A percentile compares a stretch with the other conserved stretches of the same genome.
Evolutionary conservation across 2,888 invertebrate genomes (phyloP).

Genomic region (Herminia tarsipennalis): DNA sequence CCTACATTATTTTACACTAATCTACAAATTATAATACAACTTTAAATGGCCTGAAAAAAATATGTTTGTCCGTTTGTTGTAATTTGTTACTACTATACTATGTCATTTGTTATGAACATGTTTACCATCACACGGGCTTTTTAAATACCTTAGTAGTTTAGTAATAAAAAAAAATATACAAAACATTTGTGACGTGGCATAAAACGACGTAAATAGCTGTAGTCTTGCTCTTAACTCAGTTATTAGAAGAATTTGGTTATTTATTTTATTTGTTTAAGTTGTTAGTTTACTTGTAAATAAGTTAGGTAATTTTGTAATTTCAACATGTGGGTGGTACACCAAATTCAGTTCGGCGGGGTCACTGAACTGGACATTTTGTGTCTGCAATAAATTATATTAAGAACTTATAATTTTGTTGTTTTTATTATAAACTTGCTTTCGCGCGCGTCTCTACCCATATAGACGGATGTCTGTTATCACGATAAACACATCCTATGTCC

Average conservation of each 20-base stretch:
- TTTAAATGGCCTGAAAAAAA: too few species aligned
- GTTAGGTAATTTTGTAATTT: constrained; percentile 66
- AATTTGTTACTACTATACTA: too few species aligned
- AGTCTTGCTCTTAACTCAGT: constrained; percentile 61
- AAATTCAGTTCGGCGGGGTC: constrained; percentile 75
- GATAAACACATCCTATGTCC: too few species aligned
- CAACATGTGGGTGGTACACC: constrained; percentile 72
- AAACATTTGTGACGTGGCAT: constrained; percentile 1
- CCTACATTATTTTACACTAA: too few species aligned
- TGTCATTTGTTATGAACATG: too few species aligned
- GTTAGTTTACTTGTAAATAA: constrained; percentile 69
- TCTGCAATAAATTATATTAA: constrained; percentile 83
- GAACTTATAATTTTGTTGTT: constrained; percentile 47
- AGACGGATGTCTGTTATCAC: too few species aligned
- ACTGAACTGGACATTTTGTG: constrained; percentile 78
- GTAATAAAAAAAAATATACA: too few species aligned
- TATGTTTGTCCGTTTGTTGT: too few species aligned
- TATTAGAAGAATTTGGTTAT: constrained; percentile 78
- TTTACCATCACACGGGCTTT: too few species aligned
- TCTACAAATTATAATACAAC: too few species aligned
- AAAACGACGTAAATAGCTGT: constrained; percentile 44
- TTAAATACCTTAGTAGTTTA: too few species aligned
- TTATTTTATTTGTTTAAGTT: constrained; percentile 67
- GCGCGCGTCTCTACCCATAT: too few species aligned
- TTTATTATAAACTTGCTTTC: constrained; percentile 23